Evolutionary conservation across 2,888 invertebrate species (phyloP).

Genomic region (Mantis religiosa): DNA sequence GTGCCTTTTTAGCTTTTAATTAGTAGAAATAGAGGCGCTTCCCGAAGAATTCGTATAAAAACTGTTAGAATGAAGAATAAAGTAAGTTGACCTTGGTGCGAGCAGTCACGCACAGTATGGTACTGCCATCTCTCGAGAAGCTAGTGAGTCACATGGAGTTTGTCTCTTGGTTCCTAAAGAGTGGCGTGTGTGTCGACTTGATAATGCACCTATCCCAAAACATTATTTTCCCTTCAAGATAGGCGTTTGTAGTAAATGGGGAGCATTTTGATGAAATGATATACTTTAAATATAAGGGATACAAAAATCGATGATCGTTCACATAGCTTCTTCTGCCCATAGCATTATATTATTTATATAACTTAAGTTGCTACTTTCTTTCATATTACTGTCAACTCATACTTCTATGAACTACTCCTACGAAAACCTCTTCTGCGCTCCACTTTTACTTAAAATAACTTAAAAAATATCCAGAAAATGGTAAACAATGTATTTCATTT

Average conservation of each 20-base stretch:
- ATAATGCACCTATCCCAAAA: not conserved
- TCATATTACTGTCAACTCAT: too few relatives aligned
- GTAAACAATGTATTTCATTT: too few relatives aligned
- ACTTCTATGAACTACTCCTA: too few relatives aligned
- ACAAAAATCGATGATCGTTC: too few relatives aligned
- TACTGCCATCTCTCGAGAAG: not conserved
- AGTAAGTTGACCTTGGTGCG: not conserved
- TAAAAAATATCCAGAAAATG: too few relatives aligned
- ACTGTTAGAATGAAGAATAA: not conserved
- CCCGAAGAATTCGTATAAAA: not conserved
- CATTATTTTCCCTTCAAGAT: not conserved
- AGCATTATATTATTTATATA: too few relatives aligned
- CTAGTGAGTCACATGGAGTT: not conserved
- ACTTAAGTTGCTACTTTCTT: too few relatives aligned
- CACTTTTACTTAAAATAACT: too few relatives aligned
- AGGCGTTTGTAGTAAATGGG: not conserved
- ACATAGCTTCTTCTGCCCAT: too few relatives aligned
- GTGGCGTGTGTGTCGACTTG: not conserved
- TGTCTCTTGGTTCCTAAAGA: not conserved
- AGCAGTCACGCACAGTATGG: not conserved
- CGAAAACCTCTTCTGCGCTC: too few relatives aligned
- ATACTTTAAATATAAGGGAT: too few relatives aligned
- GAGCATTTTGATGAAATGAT: too few relatives aligned
- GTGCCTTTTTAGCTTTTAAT: not conserved
- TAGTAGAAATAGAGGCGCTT: not conserved